Evolutionary conservation across 1,140 invertebrate genomes (phyloP), one percentile per base, ranked within the genome.

Genomic region (Drosophila erecta): DNA sequence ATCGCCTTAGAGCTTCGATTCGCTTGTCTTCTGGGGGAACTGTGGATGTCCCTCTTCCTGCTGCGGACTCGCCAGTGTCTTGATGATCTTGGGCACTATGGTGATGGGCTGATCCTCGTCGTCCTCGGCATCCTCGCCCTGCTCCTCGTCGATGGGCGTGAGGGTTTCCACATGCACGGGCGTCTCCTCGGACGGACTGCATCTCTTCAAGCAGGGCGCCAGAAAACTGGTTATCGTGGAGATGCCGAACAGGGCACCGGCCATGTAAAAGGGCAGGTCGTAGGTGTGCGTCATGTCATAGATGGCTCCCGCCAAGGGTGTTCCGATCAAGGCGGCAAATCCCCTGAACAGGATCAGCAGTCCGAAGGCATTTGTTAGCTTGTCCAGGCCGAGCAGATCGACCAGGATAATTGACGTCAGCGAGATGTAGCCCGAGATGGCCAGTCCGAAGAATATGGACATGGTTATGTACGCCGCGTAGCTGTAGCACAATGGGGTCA

Each of bases 321-420:
- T 96, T 1, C 96, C 96, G 40, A 98, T 93, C 38, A 99, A 96
- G 3, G 97, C 96, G 27, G 98, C 97, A 35, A 96, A 95, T 20
- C 98, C 98, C 92, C 98, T 95, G 93, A 99, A 98, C 70, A 99
- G 93, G 78, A 99, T 98, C 49, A 99, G 93, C 54, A 99, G 94
- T 35, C 98, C 98, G 92, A 99, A 99, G 20, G 98, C 98, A 92
- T 98, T 99, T 40, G 98, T 99, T 66, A 99, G 93, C 92, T 97
- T 98, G 79, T 99, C 98, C 81, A 99, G 93, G 12, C 98, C 98
- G 35, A 99, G 94, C 15, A 99, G 93, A 90, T 99, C 98, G 74
- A 99, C 98, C 49, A 99, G 94, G 84, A 99, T 98, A 90, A 99
- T 99, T 17, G 98, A 99, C 37, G 98, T 99, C 41, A 99, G 93